Evolutionary conservation across 2,888 invertebrate genomes (phyloP).

Genomic region (Harpagoxenus sublaevis): DNA sequence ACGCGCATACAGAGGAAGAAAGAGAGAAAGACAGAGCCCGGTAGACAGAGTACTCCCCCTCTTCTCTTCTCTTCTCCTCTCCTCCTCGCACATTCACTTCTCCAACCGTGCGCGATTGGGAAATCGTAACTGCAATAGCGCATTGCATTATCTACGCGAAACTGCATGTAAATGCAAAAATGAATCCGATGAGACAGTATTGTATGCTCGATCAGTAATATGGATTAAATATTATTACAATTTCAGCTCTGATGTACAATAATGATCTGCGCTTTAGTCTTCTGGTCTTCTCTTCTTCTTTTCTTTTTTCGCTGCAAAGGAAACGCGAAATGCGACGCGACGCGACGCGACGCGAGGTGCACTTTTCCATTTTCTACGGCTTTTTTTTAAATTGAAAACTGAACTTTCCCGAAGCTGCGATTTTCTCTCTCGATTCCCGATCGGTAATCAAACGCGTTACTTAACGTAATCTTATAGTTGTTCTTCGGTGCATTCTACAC

Average conservation of each 20-base stretch:
- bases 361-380: background rate
- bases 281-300: background rate
- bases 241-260: background rate
- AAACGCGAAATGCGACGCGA: background rate
- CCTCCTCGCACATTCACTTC: conserved; percentile 40
- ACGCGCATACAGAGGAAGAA: background rate
- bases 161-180: conserved; percentile 61
- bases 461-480: conserved; percentile 11
- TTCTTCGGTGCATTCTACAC: background rate
- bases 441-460: background rate
- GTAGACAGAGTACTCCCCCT: background rate
- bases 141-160: conserved; percentile 67
- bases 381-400: background rate
- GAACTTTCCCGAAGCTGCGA: background rate
- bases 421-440: background rate
- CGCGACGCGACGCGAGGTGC: background rate
- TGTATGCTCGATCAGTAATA: background rate
- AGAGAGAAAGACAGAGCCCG: background rate
- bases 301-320: background rate
- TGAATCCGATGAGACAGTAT: conserved; percentile 28
- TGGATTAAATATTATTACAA: conserved; percentile 10
- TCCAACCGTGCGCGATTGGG: conserved; percentile 63
- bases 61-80: conserved; percentile 18
- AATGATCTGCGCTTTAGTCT: background rate
- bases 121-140: conserved; percentile 62